Percentiles rank a stretch among this genome's conserved stretches.
phyloP scores from a whole-genome alignment of 2,888 invertebrate genomes.

The Eupithecia abbreviata region DNA sequence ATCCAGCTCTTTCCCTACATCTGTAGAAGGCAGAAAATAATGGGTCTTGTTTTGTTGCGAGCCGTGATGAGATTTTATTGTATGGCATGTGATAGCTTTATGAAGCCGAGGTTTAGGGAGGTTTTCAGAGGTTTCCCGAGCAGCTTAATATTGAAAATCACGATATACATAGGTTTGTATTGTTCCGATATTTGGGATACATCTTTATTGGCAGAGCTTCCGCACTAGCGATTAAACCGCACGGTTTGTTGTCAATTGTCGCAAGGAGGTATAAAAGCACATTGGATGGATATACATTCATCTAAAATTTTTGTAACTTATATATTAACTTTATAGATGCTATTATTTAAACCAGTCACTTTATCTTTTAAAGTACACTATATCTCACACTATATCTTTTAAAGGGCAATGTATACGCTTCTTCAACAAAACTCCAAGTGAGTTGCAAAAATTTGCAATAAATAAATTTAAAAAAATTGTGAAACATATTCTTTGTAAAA shows the following conservation, averaged over 20 bases:
- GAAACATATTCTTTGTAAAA: too few relatives aligned
- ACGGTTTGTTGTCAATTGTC: background rate
- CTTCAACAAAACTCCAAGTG: too few relatives aligned
- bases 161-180: background rate
- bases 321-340: too few relatives aligned
- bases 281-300: too few relatives aligned
- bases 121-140: constrained; percentile 16
- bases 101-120: constrained; percentile 15
- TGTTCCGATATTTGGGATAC: background rate
- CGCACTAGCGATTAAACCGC: background rate
- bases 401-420: too few relatives aligned
- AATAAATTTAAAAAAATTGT: too few relatives aligned
- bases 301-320: too few relatives aligned
- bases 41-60: constrained; percentile 43
- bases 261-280: background rate
- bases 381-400: too few relatives aligned
- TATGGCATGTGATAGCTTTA: constrained; percentile 36
- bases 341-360: too few relatives aligned
- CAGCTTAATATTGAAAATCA: constrained; percentile 19
- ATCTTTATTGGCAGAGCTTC: background rate
- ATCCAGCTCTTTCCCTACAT: constrained; percentile 17
- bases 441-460: too few relatives aligned
- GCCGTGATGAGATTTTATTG: constrained; percentile 44
- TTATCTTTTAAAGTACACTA: too few relatives aligned
- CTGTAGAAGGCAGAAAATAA: constrained; percentile 35